These are phyloP conservation scores for Isoperla grammatica DNA, from an alignment of 2,888 invertebrate genomes.

Conservation along the genomic window DNA sequence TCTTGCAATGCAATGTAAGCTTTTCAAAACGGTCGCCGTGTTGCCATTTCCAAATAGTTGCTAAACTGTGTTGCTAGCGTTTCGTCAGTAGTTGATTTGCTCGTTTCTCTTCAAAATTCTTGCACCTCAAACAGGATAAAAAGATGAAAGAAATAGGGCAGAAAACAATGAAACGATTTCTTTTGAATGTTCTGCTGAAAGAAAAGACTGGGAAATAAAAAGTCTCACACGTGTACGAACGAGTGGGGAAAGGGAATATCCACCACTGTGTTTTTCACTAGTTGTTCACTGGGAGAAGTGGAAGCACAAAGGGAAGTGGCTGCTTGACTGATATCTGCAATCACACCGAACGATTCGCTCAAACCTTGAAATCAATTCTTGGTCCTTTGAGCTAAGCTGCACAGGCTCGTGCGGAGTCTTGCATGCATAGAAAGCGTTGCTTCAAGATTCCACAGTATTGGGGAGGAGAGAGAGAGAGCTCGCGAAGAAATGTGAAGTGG, in stretches of 20 bases:
- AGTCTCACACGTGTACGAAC: slow-evolving; percentile 4
- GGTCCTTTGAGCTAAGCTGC: background rate
- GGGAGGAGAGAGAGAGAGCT: too few species aligned
- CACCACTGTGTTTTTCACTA: slow-evolving; percentile 6
- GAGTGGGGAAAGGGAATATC: slow-evolving; percentile 3
- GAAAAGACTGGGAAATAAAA: background rate
- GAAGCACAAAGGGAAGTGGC: slow-evolving; percentile 11
- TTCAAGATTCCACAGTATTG: too few species aligned
- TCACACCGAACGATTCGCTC: slow-evolving; percentile 9
- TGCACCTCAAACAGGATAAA: slow-evolving; percentile 3
- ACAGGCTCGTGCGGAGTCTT: too few species aligned
- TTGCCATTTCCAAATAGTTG: slow-evolving; percentile 1
- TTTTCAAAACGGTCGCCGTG: background rate
- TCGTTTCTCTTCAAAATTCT: slow-evolving; percentile 1
- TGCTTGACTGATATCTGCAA: slow-evolving; percentile 13
- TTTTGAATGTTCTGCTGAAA: slow-evolving; percentile 13
- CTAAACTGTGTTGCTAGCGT: background rate
- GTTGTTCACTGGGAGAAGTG: slow-evolving; percentile 4
- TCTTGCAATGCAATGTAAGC: background rate
- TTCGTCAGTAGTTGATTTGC: slow-evolving; percentile 4
- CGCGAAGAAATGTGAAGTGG: too few species aligned
- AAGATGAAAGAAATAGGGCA: slow-evolving; percentile 13
- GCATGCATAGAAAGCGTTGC: too few species aligned
- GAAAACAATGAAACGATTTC: slow-evolving; percentile 18
- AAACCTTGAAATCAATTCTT: slow-evolving; percentile 18